Percentiles rank a stretch among this genome's conserved stretches.
These are phyloP conservation scores for Lordiphosa mommai DNA, from an alignment of 1,140 invertebrate species.

Conservation along the genomic window DNA sequence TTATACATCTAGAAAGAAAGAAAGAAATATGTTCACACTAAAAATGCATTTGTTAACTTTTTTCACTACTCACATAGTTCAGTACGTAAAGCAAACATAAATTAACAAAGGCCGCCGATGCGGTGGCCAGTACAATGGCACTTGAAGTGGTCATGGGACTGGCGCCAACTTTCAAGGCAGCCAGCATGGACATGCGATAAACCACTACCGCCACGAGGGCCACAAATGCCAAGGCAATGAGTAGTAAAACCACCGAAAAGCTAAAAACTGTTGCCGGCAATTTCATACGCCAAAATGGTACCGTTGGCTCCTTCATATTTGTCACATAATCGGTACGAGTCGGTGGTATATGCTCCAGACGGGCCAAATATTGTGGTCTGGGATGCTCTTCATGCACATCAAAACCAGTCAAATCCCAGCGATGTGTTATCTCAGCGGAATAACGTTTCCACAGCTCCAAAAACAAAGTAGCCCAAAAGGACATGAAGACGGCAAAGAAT, in stretches of 20 bases:
- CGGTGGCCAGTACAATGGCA: conserved; percentile 89
- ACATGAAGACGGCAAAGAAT: conserved; percentile 97
- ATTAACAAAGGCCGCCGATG: conserved; percentile 93
- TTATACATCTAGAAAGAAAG: conserved; percentile 87
- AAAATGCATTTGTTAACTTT: background rate
- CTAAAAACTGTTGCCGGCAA: conserved; percentile 91
- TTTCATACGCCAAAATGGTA: conserved; percentile 93
- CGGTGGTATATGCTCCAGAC: conserved; percentile 86
- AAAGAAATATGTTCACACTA: background rate
- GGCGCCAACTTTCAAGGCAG: conserved; percentile 84
- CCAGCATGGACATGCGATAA: conserved; percentile 93
- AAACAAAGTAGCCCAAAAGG: conserved; percentile 95
- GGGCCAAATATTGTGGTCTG: conserved; percentile 88
- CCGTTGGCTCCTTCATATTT: conserved; percentile 88
- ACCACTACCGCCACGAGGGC: conserved; percentile 94
- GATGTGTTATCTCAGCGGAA: conserved; percentile 93
- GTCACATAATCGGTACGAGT: conserved; percentile 84
- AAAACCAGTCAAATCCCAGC: conserved; percentile 94
- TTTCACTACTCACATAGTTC: conserved; percentile 86
- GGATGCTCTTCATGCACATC: conserved; percentile 94
- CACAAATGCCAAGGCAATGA: conserved; percentile 90
- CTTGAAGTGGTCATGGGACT: conserved; percentile 85
- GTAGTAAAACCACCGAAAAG: conserved; percentile 89
- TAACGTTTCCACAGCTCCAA: conserved; percentile 97
- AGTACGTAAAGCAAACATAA: conserved; percentile 91